Conservation (phyloP, 2,113 vertebrate species). For the Sapayoa aenigma region DNA sequence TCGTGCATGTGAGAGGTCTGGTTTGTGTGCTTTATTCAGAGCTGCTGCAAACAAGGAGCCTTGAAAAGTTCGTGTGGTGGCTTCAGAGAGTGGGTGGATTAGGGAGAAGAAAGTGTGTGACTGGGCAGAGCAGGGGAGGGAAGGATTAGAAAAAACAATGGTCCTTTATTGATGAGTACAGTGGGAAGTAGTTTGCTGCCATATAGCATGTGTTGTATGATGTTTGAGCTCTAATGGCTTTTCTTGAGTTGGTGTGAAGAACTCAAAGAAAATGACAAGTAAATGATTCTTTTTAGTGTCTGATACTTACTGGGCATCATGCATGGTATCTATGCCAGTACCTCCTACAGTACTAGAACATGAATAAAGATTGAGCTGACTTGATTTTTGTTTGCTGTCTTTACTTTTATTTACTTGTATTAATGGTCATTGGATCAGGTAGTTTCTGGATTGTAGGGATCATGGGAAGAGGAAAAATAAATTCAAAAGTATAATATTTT, state of each 20-base stretch:
- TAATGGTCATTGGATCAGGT: neutral
- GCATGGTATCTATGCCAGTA: neutral
- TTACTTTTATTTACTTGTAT: neutral
- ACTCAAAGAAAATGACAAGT: neutral
- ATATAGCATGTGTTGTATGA: too few species aligned
- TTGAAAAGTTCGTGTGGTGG: neutral
- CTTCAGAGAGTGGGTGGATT: constrained; percentile 3
- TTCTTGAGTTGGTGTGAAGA: neutral
- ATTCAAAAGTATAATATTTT: neutral
- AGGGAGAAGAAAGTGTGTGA: neutral
- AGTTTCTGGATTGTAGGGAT: neutral
- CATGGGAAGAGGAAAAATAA: neutral
- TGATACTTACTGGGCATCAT: neutral
- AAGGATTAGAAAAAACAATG: constrained; percentile 32
- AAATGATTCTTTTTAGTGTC: neutral
- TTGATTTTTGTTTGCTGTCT: neutral
- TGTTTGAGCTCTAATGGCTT: neutral
- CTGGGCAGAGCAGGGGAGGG: neutral
- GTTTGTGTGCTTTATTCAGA: neutral
- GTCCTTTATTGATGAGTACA: neutral
- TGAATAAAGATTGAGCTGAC: neutral
- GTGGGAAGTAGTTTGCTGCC: neutral
- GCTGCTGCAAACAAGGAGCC: neutral
- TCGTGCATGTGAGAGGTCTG: neutral
- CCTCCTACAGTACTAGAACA: neutral